phyloP scores from a whole-genome alignment of 2,797 vertebrate species.

The Caiman crocodilus region DNA sequence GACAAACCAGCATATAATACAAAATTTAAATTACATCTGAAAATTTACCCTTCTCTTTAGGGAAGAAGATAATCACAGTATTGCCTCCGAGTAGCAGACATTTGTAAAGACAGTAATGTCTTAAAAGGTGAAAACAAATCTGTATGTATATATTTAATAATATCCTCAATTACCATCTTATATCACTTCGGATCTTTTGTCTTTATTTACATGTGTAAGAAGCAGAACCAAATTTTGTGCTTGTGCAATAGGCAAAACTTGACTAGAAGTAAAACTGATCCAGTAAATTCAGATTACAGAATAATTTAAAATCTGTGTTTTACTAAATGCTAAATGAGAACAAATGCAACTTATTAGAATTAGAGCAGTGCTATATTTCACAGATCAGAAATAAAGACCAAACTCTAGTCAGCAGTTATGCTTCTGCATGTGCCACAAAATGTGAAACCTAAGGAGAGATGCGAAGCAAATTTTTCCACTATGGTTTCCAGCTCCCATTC shows the following conservation, averaged over 20 bases:
- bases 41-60: neutral
- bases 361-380: neutral
- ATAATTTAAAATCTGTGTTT: slow-evolving; percentile 1
- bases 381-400: neutral
- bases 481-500: neutral
- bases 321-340: neutral
- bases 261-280: neutral
- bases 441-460: neutral
- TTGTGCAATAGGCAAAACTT: neutral
- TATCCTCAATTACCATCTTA: neutral
- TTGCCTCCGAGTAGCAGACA: neutral
- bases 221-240: neutral
- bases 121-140: neutral
- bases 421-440: neutral
- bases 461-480: neutral
- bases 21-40: neutral
- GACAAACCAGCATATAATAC: neutral
- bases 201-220: neutral
- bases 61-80: neutral
- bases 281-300: neutral
- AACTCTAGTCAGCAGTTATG: neutral
- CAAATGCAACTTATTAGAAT: slow-evolving; percentile 19
- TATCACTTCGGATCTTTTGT: neutral
- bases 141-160: neutral
- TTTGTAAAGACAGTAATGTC: neutral